Evolutionary conservation across 2,888 invertebrate species (phyloP).

Genomic region (Cataglyphis livida): DNA sequence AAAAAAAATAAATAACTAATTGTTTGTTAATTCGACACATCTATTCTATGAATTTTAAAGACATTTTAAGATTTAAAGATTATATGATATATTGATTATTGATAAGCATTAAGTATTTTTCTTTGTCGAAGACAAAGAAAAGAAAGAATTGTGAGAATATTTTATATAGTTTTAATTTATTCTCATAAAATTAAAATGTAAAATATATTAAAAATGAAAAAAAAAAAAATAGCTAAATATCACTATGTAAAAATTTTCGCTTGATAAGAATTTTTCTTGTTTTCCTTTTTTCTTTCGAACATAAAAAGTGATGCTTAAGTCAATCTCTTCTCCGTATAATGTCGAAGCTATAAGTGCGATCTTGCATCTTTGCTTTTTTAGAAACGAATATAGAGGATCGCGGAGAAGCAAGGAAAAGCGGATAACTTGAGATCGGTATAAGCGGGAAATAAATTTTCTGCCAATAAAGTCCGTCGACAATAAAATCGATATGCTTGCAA

Average conservation of each 20-base stretch:
- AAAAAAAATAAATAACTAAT: neutral
- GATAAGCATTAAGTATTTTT: neutral
- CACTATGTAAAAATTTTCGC: neutral
- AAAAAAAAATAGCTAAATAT: neutral
- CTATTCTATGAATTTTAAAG: neutral
- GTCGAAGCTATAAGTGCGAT: slow-evolving; percentile 44
- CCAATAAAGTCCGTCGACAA: slow-evolving; percentile 58
- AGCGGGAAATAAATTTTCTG: slow-evolving; percentile 73
- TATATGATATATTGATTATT: neutral
- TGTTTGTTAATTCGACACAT: neutral
- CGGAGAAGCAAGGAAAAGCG: slow-evolving; percentile 56
- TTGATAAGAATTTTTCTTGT: neutral
- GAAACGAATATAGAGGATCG: slow-evolving; percentile 65
- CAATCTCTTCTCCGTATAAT: slow-evolving; percentile 3
- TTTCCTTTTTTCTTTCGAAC: neutral
- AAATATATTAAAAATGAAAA: neutral
- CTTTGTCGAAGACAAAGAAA: neutral
- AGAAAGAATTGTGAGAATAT: neutral
- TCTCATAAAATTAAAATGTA: neutral
- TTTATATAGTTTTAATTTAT: slow-evolving; percentile 5
- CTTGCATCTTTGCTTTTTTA: slow-evolving; percentile 38
- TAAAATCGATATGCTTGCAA: slow-evolving; percentile 57
- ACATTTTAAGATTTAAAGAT: neutral
- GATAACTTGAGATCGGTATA: slow-evolving; percentile 69
- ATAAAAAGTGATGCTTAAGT: slow-evolving; percentile 8